phyloP scores from a whole-genome alignment of 2,113 vertebrate species.

The Psephotus haematonotus region DNA sequence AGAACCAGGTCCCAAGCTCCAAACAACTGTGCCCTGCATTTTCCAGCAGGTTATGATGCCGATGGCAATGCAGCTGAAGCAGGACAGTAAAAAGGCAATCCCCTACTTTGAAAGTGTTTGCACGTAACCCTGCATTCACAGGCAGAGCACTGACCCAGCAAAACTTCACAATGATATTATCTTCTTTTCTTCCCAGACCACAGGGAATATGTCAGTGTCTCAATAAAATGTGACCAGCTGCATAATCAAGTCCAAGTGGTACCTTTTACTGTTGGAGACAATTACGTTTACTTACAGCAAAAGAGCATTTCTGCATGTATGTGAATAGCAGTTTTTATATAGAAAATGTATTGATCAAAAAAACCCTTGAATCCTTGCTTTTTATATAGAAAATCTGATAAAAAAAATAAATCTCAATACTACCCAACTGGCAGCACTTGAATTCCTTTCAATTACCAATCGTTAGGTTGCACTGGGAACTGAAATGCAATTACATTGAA shows the following conservation, averaged over 20 bases:
- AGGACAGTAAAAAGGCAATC: not conserved
- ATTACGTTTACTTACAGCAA: slow-evolving; percentile 6
- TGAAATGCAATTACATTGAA: not conserved
- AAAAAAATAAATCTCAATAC: not conserved
- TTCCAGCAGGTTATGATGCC: not conserved
- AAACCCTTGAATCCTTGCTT: not conserved
- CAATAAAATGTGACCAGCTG: slow-evolving; percentile 16
- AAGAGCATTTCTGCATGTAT: not conserved
- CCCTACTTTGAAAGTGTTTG: not conserved
- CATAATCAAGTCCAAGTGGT: slow-evolving; percentile 38
- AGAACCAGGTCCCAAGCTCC: not conserved
- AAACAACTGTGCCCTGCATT: not conserved
- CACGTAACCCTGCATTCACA: not conserved
- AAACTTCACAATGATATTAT: not conserved
- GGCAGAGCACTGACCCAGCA: not conserved
- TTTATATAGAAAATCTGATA: not conserved
- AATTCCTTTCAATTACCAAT: not conserved
- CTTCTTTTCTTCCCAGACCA: slow-evolving; percentile 14
- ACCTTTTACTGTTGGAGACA: not conserved
- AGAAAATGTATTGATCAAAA: slow-evolving; percentile 1
- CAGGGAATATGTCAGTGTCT: slow-evolving; percentile 2
- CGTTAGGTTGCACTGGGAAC: not conserved
- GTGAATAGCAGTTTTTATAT: not conserved
- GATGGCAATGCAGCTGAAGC: not conserved
- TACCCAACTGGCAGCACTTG: not conserved